These are phyloP conservation scores for Hydraecia micacea DNA, from an alignment of 2,888 invertebrate genomes.

Conservation along the genomic window DNA sequence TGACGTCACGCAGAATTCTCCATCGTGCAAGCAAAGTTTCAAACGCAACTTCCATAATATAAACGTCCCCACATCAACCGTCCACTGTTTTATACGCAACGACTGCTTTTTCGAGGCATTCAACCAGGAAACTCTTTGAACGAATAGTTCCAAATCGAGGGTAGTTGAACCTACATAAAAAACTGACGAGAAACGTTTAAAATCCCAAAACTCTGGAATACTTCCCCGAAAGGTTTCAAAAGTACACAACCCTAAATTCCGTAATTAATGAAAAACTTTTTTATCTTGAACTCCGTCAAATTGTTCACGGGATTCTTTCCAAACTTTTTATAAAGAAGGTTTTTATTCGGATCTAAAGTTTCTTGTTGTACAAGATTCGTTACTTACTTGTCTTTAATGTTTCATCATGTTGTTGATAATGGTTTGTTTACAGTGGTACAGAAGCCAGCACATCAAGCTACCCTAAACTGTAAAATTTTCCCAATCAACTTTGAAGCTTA, in stretches of 20 bases:
- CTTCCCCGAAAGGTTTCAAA: slow-evolving; percentile 24
- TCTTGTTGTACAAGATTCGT: not conserved
- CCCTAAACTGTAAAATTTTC: no score
- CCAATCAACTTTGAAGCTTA: no score
- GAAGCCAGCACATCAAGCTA: no score
- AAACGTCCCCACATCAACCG: not conserved
- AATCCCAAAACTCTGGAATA: not conserved
- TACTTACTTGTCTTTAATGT: slow-evolving; percentile 1
- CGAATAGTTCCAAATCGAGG: not conserved
- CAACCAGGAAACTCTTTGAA: not conserved
- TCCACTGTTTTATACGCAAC: not conserved
- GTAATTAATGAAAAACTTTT: slow-evolving; percentile 37
- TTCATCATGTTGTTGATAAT: not conserved
- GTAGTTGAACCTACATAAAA: not conserved
- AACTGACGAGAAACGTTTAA: not conserved
- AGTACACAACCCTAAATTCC: slow-evolving; percentile 24
- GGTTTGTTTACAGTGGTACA: not conserved
- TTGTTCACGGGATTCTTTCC: slow-evolving; percentile 12
- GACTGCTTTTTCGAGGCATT: not conserved
- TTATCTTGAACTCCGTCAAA: slow-evolving; percentile 12
- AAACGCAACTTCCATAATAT: not conserved
- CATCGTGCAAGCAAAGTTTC: no score
- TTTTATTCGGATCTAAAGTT: slow-evolving; percentile 13
- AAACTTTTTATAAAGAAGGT: slow-evolving; percentile 25
- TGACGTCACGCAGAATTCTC: no score